A percentile compares a stretch with the other conserved stretches of the same genome.
Conservation (phyloP, 1,140 invertebrate genomes). For the Phymorhynchus buccinoides region DNA sequence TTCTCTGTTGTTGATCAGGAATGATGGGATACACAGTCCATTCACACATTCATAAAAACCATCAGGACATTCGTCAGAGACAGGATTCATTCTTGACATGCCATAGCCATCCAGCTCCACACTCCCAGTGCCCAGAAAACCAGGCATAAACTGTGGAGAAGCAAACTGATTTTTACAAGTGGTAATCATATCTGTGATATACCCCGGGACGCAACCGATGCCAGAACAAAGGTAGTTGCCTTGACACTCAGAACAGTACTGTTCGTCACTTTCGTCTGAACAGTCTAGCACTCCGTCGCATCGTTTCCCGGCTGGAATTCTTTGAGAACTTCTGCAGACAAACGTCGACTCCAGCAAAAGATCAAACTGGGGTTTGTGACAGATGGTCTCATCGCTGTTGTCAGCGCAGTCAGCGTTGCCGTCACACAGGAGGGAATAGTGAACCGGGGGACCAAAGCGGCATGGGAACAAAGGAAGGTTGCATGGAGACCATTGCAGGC, state of each 20-base stretch:
- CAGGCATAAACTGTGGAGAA: background rate
- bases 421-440: conserved; percentile 40
- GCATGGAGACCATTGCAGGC: background rate
- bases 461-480: conserved; percentile 18
- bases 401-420: conserved; percentile 38
- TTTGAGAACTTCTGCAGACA: conserved; percentile 36
- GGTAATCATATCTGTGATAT: background rate
- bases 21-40: conserved; percentile 35
- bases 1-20: conserved; percentile 38
- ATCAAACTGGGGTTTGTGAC: conserved; percentile 12
- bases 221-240: conserved; percentile 15
- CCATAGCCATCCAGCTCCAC: conserved; percentile 36
- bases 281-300: conserved; percentile 40
- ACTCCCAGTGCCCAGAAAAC: background rate
- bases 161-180: background rate
- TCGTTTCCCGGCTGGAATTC: background rate
- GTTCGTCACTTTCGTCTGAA: conserved; percentile 39
- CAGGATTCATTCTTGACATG: conserved; percentile 20
- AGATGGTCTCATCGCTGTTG: conserved; percentile 30
- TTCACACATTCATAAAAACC: conserved; percentile 18
- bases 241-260: conserved; percentile 31
- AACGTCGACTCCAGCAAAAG: background rate
- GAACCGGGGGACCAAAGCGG: background rate
- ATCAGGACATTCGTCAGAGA: background rate
- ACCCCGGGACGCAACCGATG: conserved; percentile 13